Evolutionary conservation across 2,113 vertebrate species (phyloP).

Genomic region (Chamaea fasciata): DNA sequence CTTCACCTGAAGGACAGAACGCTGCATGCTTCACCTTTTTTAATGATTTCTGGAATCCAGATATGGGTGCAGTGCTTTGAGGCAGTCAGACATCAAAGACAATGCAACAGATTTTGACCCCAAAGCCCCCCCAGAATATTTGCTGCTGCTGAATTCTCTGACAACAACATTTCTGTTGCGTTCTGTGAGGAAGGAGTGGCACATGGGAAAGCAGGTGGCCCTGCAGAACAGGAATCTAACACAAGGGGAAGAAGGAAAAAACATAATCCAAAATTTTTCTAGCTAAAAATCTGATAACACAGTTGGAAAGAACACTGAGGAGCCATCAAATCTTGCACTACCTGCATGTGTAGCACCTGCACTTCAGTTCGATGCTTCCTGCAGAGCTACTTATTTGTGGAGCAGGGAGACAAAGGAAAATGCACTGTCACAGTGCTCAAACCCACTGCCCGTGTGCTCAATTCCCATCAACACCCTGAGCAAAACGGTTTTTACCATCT

Average conservation of each 20-base stretch:
- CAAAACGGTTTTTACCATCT: background rate
- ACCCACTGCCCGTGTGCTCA: background rate
- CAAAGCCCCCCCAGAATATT: background rate
- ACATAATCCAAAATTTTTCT: background rate
- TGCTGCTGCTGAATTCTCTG: background rate
- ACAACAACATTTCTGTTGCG: background rate
- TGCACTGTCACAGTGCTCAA: background rate
- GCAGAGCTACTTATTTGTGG: background rate
- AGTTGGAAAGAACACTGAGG: background rate
- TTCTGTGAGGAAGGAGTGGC: background rate
- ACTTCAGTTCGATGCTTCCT: background rate
- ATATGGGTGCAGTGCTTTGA: background rate
- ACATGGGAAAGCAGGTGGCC: background rate
- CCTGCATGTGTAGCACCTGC: background rate
- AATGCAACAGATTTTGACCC: background rate
- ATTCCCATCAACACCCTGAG: background rate
- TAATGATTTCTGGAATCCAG: background rate
- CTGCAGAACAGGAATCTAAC: background rate
- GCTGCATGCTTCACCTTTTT: background rate
- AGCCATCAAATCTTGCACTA: background rate
- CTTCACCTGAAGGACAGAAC: constrained; percentile 82
- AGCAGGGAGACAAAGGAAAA: background rate
- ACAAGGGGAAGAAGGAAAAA: background rate
- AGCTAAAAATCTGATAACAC: background rate
- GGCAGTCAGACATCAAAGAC: background rate